These are phyloP conservation scores for Centropus unirufus DNA, from an alignment of 2,113 vertebrate genomes.

Conservation along the genomic window DNA sequence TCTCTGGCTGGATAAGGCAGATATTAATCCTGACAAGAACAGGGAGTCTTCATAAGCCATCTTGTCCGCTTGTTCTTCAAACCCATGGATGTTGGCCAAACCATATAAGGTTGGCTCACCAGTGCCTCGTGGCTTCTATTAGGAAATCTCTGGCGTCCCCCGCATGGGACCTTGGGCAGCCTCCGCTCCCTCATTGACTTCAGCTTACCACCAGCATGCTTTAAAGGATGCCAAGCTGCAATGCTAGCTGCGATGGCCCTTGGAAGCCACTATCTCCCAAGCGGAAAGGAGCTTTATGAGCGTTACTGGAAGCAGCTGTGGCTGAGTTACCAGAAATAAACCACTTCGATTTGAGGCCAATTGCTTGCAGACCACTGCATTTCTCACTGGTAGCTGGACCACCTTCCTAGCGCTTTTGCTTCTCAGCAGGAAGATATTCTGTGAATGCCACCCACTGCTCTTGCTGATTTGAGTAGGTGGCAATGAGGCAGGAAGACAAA, in stretches of 20 bases:
- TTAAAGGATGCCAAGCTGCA: constrained; percentile 27
- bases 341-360: constrained; percentile 27
- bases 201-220: neutral
- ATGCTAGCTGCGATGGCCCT: neutral
- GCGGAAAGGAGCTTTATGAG: constrained; percentile 45
- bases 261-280: neutral
- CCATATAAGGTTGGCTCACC: neutral
- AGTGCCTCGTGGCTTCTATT: neutral
- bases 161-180: neutral
- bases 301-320: constrained; percentile 60
- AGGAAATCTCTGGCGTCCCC: constrained; percentile 8
- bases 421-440: neutral
- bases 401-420: constrained; percentile 35
- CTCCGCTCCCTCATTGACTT: neutral
- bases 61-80: neutral
- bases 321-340: constrained; percentile 67
- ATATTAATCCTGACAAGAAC: neutral
- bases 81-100: neutral
- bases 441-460: constrained; percentile 15
- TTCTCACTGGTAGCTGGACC: constrained; percentile 31
- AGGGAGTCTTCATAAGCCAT: neutral
- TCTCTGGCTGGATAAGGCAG: neutral
- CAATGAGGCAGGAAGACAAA: constrained; percentile 31
- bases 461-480: constrained; percentile 18
- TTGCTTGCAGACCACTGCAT: constrained; percentile 11